phyloP scores from a whole-genome alignment of 2,113 vertebrate genomes.

The Tiliqua scincoides region DNA sequence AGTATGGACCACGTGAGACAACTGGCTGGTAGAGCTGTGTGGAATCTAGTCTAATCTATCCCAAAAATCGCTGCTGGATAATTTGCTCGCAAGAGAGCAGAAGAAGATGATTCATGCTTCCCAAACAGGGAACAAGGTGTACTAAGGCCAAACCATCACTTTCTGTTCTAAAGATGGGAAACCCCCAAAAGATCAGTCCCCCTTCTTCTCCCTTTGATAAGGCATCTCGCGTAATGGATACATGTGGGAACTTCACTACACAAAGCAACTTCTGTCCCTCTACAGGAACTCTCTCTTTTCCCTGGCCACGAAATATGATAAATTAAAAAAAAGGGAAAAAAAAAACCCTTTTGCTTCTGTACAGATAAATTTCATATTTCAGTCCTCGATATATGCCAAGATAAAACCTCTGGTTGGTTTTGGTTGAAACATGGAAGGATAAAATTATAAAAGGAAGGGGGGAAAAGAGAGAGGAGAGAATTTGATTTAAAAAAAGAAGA shows the following conservation, averaged over 20 bases:
- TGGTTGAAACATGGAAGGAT: slow-evolving; percentile 71
- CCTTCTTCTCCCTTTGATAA: slow-evolving; percentile 69
- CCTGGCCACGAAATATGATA: slow-evolving; percentile 74
- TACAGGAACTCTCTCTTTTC: slow-evolving; percentile 61
- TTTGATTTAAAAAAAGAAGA: slow-evolving; percentile 27
- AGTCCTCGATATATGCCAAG: slow-evolving; percentile 76
- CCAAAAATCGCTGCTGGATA: slow-evolving; percentile 32
- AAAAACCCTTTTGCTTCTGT: slow-evolving; percentile 75
- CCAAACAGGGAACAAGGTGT: slow-evolving; percentile 33
- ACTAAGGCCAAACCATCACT: slow-evolving; percentile 50
- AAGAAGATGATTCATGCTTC: slow-evolving; percentile 4
- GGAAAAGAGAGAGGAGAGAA: neutral
- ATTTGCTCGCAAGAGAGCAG: slow-evolving; percentile 13
- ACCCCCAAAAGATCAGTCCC: slow-evolving; percentile 57
- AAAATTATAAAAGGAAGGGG: slow-evolving; percentile 27
- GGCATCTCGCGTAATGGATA: slow-evolving; percentile 74
- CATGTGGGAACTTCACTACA: slow-evolving; percentile 69
- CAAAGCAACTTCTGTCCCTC: slow-evolving; percentile 60
- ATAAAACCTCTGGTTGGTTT: slow-evolving; percentile 71
- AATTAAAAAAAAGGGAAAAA: slow-evolving; percentile 71
- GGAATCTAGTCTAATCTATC: slow-evolving; percentile 51
- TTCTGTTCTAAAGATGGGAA: slow-evolving; percentile 37
- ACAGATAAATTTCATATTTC: slow-evolving; percentile 77
- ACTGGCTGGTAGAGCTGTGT: neutral
- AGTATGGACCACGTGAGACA: slow-evolving; percentile 41